Base-by-base conservation (phyloP, 2,888 invertebrate species). In the Alviniconcha strummeri region DNA sequence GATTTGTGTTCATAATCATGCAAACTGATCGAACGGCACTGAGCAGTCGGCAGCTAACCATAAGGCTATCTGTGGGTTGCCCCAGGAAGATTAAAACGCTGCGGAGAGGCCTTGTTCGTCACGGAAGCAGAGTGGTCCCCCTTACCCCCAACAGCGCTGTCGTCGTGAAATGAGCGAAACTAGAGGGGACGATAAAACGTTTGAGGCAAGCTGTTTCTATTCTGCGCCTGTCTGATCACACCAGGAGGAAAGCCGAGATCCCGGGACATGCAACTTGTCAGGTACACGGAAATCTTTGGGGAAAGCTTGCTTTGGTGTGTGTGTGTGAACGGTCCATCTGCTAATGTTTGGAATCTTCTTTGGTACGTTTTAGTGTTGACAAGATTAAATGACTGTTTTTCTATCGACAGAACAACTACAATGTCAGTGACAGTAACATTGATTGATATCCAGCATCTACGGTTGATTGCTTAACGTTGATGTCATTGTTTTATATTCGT, bases 81-180 rank as follows among this genome's bases (percentile, higher is more conserved):
- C 36, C 36, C 36, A 36, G 36, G 36, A 36, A 36, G 36, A 36
- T 36, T 36, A 36, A 36, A 36, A 36, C 36, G 36, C 36, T 36
- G 36, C 36, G 36, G 36, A 36, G 36, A 36, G 36, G 36, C 36
- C 36, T 36, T 36, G 36, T 36, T 36, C 36, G 36, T 36, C 36
- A 19, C 17, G 71, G 71, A 71, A 71, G n/a, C 9, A 69, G 80
- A 80, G 80, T 80, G 36, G 19, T 80, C 64, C n/a, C 80, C 80
- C 80, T 69, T 80, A n/a, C 64, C 54, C 6, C 56, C 69, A 54
- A 64, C 80, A 69, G 80, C 80, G 80, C 80, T 80, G 67, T 54
- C 64, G 80, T 80, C 55, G 80, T 55, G 67, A 72, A 74, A 69
- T 69, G 67, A 72, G 60, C 55, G 72, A 72, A 60, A 79, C 36